Base-by-base conservation (phyloP, 2,888 invertebrate genomes). In the Hololepta plana region DNA sequence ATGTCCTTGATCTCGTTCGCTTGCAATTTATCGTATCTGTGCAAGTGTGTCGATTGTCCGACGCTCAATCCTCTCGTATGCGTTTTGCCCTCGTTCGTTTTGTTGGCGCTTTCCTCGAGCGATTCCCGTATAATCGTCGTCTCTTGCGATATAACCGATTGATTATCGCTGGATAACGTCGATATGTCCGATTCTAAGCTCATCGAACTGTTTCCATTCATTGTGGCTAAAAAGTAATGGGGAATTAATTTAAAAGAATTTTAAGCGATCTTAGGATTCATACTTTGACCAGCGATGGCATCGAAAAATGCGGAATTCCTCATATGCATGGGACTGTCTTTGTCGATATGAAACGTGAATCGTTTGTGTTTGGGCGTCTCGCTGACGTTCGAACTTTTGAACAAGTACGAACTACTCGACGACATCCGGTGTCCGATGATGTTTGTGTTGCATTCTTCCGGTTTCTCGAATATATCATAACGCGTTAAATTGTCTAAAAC, bases 401-500 rank as follows among this genome's bases (percentile, higher is more conserved):
- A 61, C 15, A 67, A 55, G 47, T 62, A 67, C 30, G 67, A 66
- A 40, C 63, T 65, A 30, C 65, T 64, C 7, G 62, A 60, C 4
- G 67, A 67, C 28, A 66, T 57, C 28, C 67, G 51, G 39, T 63
- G 57, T 12, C 47, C 53, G 4, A 59, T 40, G 34, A 52, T 54
- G 30, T 51, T 49, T 16, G 38, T 39, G 4, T 37, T 41, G 10
- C 49, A 53, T 7, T 42, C 47, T 17, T 62, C 63, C 7, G 53
- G 49, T 32, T 48, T 48, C 9, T 56, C 57, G 7, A 55, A 46
- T 30, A 61, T 59, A 7, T 7, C 7, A 11, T 30, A 12, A 17
- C 90, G 68, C 44, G 77, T 73, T 28, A 87, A 64, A 57, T 87
- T 87, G 39, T 93, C 93, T 47, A 85, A 59, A 2, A 88, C 77